These are phyloP conservation scores for Micropoecilia bifurca DNA, from an alignment of 2,797 vertebrate species.

Conservation along the genomic window DNA sequence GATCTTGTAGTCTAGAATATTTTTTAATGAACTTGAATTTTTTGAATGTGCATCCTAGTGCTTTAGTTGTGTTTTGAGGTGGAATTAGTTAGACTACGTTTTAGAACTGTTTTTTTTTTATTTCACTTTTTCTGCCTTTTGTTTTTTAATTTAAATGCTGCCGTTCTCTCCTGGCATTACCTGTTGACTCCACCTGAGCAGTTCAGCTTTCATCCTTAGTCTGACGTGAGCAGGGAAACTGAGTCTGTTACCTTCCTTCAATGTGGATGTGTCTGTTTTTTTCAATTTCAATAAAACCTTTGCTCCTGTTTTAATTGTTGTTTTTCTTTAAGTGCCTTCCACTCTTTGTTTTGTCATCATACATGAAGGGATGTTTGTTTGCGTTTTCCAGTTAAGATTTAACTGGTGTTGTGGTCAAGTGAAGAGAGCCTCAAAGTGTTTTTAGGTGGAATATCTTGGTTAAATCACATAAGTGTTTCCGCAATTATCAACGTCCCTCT, in stretches of 20 bases:
- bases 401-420: conserved; percentile 24
- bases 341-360: conserved; percentile 6
- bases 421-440: conserved; percentile 40
- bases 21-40: background rate
- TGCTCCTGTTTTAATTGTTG: conserved; percentile 32
- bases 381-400: conserved; percentile 22
- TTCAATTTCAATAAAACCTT: conserved; percentile 66
- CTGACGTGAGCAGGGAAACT: conserved; percentile 15
- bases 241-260: conserved; percentile 59
- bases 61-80: conserved; percentile 3
- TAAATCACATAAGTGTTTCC: conserved; percentile 61
- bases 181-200: background rate
- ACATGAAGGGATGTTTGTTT: background rate
- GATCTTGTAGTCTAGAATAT: background rate
- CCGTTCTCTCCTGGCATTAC: background rate
- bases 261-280: conserved; percentile 55
- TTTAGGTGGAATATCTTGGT: conserved; percentile 52
- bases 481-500: conserved; percentile 42
- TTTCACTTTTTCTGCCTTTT: background rate
- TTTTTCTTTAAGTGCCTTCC: conserved; percentile 9
- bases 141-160: conserved; percentile 4
- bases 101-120: background rate
- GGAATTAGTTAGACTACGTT: background rate
- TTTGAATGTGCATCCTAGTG: background rate
- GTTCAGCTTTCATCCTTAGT: background rate